Conservation (phyloP, 2,888 invertebrate genomes). For the Hoplodrina blanda region DNA sequence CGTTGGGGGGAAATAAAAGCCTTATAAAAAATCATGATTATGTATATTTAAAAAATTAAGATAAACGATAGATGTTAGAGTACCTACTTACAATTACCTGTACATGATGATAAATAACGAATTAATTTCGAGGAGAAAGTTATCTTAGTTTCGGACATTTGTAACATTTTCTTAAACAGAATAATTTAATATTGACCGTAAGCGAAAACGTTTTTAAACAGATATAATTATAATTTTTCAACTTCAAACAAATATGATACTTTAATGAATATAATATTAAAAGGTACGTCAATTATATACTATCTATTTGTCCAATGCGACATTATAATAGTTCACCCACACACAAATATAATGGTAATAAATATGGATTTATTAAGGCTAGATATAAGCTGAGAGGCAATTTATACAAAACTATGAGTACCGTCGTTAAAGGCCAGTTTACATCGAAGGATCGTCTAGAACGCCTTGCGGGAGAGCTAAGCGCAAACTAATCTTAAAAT, state of each 20-base stretch:
- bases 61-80: conserved; percentile 81
- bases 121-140: conserved; percentile 78
- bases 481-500: conserved; percentile 33
- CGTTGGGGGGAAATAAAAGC: conserved; percentile 69
- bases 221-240: conserved; percentile 70
- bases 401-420: conserved; percentile 59
- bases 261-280: conserved; percentile 73
- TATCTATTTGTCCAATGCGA: conserved; percentile 75
- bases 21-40: conserved; percentile 86
- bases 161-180: conserved; percentile 76
- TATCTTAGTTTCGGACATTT: conserved; percentile 80
- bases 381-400: conserved; percentile 67
- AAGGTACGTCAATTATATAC: conserved; percentile 79
- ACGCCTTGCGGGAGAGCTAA: conserved; percentile 36
- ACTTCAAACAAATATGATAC: conserved; percentile 73
- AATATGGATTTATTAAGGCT: conserved; percentile 64
- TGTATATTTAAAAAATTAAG: conserved; percentile 89
- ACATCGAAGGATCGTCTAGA: conserved; percentile 39
- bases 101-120: conserved; percentile 87
- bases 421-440: conserved; percentile 48
- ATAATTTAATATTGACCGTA: conserved; percentile 72
- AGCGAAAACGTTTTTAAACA: conserved; percentile 83
- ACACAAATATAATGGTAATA: conserved; percentile 68
- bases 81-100: conserved; percentile 89
- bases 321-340: conserved; percentile 73